These are phyloP conservation scores for Priocnemis perturbator DNA, from an alignment of 2,888 invertebrate genomes.

Conservation along the genomic window DNA sequence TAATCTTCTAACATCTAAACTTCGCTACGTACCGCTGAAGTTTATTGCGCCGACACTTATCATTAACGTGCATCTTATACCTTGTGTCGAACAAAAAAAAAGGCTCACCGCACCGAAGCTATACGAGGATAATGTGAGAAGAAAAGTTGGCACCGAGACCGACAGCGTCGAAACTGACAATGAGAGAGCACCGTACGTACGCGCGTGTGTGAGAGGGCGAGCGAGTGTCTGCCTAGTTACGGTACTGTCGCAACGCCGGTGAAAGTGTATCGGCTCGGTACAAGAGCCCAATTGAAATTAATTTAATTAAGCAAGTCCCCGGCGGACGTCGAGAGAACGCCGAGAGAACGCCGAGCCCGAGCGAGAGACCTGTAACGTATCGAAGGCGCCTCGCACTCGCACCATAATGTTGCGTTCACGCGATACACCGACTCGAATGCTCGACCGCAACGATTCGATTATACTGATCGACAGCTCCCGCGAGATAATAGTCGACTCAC, in stretches of 20 bases:
- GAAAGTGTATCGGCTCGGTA: slow-evolving; percentile 60
- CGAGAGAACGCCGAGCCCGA: too few species aligned
- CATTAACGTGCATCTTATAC: too few species aligned
- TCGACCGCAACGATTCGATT: slow-evolving; percentile 7
- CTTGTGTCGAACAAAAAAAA: too few species aligned
- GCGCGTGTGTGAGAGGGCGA: slow-evolving; percentile 53
- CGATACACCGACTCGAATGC: slow-evolving; percentile 13
- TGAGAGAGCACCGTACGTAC: slow-evolving; percentile 35
- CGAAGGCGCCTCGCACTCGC: background rate
- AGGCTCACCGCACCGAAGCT: too few species aligned
- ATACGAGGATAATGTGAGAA: too few species aligned
- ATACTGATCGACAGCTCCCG: slow-evolving; percentile 12
- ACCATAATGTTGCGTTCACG: slow-evolving; percentile 2
- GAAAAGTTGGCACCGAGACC: slow-evolving; percentile 14
- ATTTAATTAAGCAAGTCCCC: slow-evolving; percentile 60
- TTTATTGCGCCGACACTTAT: too few species aligned
- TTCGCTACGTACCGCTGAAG: too few species aligned
- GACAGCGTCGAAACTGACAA: too few species aligned
- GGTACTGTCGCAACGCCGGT: slow-evolving; percentile 63
- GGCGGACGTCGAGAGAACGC: slow-evolving; percentile 20
- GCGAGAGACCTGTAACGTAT: background rate
- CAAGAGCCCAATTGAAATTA: slow-evolving; percentile 63
- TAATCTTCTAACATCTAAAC: too few species aligned
- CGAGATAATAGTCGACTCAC: slow-evolving; percentile 1
- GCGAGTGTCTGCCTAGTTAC: slow-evolving; percentile 50